Conservation (phyloP, 37 sponge, comb jelly and placozoan genomes). For the Crambe crambe region DNA sequence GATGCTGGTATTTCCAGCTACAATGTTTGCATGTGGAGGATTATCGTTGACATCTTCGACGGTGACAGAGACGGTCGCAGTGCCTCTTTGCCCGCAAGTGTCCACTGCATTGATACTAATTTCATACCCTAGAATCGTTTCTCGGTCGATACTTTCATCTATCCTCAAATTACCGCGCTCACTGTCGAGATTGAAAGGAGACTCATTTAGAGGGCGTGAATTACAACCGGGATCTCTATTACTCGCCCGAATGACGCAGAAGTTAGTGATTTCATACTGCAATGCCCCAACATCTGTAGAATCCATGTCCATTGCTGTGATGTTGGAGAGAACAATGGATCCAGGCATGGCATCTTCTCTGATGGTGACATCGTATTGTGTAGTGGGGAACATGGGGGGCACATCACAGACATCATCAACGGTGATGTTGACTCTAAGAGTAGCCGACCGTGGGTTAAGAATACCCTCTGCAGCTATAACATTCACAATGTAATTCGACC, state of each 20-base stretch:
- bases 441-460: neutral
- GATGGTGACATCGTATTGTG: neutral
- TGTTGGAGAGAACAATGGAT: neutral
- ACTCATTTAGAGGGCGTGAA: no score
- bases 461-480: neutral
- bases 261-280: no score
- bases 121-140: slow-evolving; percentile 16
- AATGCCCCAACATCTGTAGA: no score
- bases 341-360: neutral
- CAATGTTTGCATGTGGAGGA: slow-evolving; percentile 27
- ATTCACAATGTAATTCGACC: neutral
- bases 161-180: slow-evolving; percentile 37
- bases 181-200: slow-evolving; percentile 44
- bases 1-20: neutral
- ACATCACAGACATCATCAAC: neutral
- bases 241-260: no score
- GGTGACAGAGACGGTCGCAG: slow-evolving; percentile 39
- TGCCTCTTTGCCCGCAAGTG: neutral
- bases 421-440: neutral
- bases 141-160: slow-evolving; percentile 34
- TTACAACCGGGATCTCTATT: no score
- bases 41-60: slow-evolving; percentile 72
- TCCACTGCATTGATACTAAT: slow-evolving; percentile 23
- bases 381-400: neutral
- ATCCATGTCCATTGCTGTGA: neutral